Conservation (phyloP, 2,113 vertebrate species). For the Lethenteron reissneri region DNA sequence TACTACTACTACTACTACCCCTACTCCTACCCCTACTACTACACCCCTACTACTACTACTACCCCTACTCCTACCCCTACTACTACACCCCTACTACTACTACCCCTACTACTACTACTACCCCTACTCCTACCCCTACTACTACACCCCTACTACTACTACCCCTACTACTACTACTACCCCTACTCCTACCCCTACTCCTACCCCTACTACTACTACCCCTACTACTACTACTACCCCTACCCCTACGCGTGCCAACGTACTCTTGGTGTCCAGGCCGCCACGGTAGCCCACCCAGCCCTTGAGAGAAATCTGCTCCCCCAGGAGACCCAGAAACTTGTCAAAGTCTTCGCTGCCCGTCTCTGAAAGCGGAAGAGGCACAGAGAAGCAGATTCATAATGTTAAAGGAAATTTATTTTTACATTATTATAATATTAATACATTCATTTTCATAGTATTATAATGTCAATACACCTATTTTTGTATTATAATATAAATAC, state of each 20-base stretch:
- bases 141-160: no score
- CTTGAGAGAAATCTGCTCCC: constrained; percentile 59
- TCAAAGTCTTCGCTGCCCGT: constrained; percentile 68
- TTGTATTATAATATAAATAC: neutral
- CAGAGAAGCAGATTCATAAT: neutral
- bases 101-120: no score
- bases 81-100: no score
- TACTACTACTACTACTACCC: no score
- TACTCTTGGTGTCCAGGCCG: constrained; percentile 94
- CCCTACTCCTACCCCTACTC: no score
- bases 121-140: no score
- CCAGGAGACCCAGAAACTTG: constrained; percentile 63
- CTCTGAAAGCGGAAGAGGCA: constrained; percentile 27
- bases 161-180: no score
- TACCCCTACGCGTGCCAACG: constrained; percentile 15
- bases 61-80: no score
- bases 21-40: no score
- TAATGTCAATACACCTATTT: neutral
- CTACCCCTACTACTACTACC: no score
- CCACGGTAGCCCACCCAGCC: constrained; percentile 92
- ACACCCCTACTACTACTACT: no score
- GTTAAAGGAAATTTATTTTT: neutral
- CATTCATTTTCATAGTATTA: neutral
- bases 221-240: no score
- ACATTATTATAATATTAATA: neutral